phyloP scores from a whole-genome alignment of 2,113 vertebrate species.

The Pollachius pollachius region DNA sequence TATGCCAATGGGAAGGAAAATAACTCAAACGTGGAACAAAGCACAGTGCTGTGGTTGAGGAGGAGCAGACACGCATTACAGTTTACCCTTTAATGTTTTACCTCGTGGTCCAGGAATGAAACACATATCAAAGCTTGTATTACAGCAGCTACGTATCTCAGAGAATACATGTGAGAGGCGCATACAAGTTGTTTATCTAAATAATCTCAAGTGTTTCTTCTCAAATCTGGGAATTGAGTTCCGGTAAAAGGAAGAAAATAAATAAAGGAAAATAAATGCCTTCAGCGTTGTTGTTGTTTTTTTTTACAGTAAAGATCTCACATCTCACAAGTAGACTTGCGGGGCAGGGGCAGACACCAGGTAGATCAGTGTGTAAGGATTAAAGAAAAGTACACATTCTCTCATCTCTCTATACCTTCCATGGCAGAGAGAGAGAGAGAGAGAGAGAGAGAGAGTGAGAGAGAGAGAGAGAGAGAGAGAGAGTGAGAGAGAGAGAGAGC shows the following conservation, averaged over 20 bases:
- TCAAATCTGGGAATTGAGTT: constrained; percentile 33
- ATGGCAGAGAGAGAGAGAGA: constrained; percentile 5
- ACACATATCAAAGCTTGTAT: constrained; percentile 42
- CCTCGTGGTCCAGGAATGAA: constrained; percentile 42
- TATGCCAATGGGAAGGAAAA: constrained; percentile 23
- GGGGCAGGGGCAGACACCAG: constrained; percentile 8
- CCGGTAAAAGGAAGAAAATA: constrained; percentile 10
- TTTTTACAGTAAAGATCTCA: constrained; percentile 38
- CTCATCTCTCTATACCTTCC: background rate
- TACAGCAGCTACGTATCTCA: constrained; percentile 14
- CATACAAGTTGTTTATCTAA: constrained; percentile 40
- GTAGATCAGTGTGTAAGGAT: constrained; percentile 19
- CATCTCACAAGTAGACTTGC: constrained; percentile 27
- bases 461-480: background rate
- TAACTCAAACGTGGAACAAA: background rate
- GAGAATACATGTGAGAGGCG: constrained; percentile 23
- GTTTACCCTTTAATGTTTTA: constrained; percentile 44
- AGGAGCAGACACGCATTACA: constrained; percentile 11
- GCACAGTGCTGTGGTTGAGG: constrained; percentile 30
- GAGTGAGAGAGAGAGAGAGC: constrained; percentile 7
- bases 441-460: background rate
- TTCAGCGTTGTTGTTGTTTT: constrained; percentile 3
- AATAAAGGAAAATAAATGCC: constrained; percentile 17
- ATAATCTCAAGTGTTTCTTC: constrained; percentile 24
- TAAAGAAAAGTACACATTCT: constrained; percentile 12